Evolutionary conservation across 2,888 invertebrate species (phyloP).

Genomic region (Ethmia dodecea): DNA sequence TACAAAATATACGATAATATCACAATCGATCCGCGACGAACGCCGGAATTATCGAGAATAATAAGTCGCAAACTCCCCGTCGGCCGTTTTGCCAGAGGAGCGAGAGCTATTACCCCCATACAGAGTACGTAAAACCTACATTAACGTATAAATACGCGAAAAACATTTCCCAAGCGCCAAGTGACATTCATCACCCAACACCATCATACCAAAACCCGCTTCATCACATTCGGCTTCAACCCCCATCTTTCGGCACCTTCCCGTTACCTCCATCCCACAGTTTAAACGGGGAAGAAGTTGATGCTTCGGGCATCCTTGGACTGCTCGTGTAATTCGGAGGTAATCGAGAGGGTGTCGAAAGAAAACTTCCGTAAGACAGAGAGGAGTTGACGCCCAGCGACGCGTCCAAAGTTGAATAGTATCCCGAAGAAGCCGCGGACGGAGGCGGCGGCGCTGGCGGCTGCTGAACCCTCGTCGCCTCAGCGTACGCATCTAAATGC

Average conservation of each 20-base stretch:
- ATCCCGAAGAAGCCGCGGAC: conserved; percentile 71
- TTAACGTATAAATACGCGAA: conserved; percentile 38
- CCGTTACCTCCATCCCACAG: conserved; percentile 47
- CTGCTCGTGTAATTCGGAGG: conserved; percentile 65
- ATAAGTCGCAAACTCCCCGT: conserved; percentile 66
- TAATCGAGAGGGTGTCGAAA: conserved; percentile 58
- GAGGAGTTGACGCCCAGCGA: conserved; percentile 71
- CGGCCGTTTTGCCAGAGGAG: conserved; percentile 36
- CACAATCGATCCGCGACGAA: conserved; percentile 32
- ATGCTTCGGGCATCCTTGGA: conserved; percentile 54
- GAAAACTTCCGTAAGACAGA: conserved; percentile 63
- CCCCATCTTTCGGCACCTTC: conserved; percentile 52
- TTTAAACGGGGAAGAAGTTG: conserved; percentile 57
- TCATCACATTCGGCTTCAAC: conserved; percentile 44
- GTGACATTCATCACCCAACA: conserved; percentile 49
- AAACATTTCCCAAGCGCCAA: conserved; percentile 28
- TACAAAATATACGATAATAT: conserved; percentile 21
- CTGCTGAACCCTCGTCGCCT: conserved; percentile 56
- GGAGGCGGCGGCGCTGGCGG: conserved; percentile 58
- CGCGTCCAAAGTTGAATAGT: conserved; percentile 69
- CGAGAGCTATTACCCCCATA: conserved; percentile 64
- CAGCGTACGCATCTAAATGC: conserved; percentile 68
- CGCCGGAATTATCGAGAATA: conserved; percentile 40
- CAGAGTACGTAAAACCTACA: conserved; percentile 24
- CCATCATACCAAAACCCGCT: conserved; percentile 39